phyloP scores from a whole-genome alignment of 1,140 invertebrate species.

The Microplitis mediator region DNA sequence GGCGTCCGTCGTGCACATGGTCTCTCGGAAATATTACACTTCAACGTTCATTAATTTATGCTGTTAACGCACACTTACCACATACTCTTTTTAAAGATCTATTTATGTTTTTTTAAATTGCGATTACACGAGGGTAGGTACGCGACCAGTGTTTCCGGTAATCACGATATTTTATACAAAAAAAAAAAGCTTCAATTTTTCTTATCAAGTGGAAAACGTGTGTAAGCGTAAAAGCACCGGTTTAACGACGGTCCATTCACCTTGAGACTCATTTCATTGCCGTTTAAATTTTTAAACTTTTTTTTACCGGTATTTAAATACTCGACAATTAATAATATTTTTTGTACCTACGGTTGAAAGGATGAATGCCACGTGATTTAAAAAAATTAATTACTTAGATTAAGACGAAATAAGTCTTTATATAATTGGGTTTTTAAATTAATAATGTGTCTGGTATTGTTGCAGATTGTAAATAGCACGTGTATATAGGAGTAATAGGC shows the following conservation, averaged over 20 bases:
- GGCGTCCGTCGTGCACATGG: slow-evolving; percentile 57
- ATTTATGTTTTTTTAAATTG: background rate
- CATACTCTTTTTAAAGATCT: background rate
- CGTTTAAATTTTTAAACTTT: too few species aligned
- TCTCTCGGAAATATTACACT: slow-evolving; percentile 30
- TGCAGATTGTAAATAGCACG: slow-evolving; percentile 64
- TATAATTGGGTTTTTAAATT: background rate
- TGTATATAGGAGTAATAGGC: slow-evolving; percentile 62
- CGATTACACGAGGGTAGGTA: slow-evolving; percentile 4
- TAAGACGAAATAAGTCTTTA: background rate
- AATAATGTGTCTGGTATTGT: slow-evolving; percentile 25
- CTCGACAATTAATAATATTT: too few species aligned
- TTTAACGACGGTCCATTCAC: too few species aligned
- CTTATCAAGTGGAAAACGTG: too few species aligned
- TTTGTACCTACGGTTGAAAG: too few species aligned
- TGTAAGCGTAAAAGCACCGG: too few species aligned
- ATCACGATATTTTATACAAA: too few species aligned
- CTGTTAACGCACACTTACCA: background rate
- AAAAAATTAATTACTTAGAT: too few species aligned
- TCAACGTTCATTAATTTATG: slow-evolving; percentile 12
- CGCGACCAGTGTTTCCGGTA: background rate
- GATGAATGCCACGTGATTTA: too few species aligned
- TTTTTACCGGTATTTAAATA: background rate
- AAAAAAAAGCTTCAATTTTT: too few species aligned
- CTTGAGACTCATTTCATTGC: too few species aligned